Conservation (phyloP, 1,140 invertebrate genomes). For the Galleria mellonella region DNA sequence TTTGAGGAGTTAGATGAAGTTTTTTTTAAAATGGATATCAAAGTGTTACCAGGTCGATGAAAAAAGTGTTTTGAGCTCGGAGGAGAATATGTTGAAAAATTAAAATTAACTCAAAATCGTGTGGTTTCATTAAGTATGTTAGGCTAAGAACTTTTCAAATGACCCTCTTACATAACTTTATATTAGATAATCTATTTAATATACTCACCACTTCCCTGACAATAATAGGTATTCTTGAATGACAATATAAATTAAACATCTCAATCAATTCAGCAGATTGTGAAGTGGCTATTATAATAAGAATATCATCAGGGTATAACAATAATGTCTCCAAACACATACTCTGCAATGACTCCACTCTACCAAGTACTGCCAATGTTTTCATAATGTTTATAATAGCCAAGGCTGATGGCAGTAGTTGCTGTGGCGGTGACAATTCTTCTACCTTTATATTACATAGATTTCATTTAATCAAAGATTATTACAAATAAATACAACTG, state of each 20-base stretch:
- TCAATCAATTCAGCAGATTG: constrained; percentile 29
- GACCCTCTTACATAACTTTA: too few species aligned
- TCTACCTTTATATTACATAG: too few species aligned
- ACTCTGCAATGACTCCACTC: constrained; percentile 26
- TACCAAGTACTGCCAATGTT: constrained; percentile 23
- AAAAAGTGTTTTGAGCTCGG: too few species aligned
- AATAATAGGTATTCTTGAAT: constrained; percentile 21
- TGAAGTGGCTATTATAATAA: constrained; percentile 18
- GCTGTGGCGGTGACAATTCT: too few species aligned
- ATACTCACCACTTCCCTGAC: constrained; percentile 31
- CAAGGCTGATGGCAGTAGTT: constrained; percentile 31
- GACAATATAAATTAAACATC: constrained; percentile 31
- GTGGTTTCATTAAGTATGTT: too few species aligned
- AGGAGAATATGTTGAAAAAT: too few species aligned
- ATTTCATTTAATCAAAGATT: constrained; percentile 12
- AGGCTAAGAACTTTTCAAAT: too few species aligned
- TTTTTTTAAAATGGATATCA: too few species aligned
- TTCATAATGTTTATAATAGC: constrained; percentile 35
- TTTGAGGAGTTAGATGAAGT: too few species aligned
- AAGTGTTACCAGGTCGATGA: too few species aligned
- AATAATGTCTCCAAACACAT: constrained; percentile 37
- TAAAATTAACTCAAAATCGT: too few species aligned
- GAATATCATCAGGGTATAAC: constrained; percentile 37
- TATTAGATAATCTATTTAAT: too few species aligned
- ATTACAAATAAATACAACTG: constrained; percentile 19